Conservation (phyloP, 1,140 invertebrate genomes). For the Anoplophora glabripennis region DNA sequence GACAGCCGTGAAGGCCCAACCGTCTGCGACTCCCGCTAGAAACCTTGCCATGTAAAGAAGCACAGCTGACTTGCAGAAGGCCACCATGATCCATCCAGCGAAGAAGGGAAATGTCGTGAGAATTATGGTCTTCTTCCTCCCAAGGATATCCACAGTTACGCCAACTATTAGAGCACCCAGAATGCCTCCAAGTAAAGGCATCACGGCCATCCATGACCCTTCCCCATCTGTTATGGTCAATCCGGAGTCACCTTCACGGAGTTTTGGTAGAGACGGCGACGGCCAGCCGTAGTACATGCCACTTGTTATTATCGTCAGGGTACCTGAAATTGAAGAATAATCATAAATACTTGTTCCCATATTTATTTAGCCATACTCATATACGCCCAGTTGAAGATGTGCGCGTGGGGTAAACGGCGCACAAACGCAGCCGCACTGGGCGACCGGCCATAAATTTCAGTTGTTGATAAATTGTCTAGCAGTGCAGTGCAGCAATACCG, state of each 20-base stretch:
- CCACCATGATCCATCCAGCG: slow-evolving; percentile 65
- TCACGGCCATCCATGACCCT: slow-evolving; percentile 61
- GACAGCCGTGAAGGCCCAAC: slow-evolving; percentile 62
- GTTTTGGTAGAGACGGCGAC: slow-evolving; percentile 36
- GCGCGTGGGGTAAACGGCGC: too few species aligned
- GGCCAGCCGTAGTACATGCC: slow-evolving; percentile 45
- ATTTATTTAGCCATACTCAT: too few species aligned
- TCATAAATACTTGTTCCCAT: not conserved
- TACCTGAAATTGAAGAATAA: slow-evolving; percentile 34
- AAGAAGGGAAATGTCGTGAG: slow-evolving; percentile 60
- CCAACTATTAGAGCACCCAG: slow-evolving; percentile 50
- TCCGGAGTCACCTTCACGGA: slow-evolving; percentile 26
- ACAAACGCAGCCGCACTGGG: too few species aligned
- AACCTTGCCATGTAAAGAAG: slow-evolving; percentile 55
- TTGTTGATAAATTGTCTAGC: too few species aligned
- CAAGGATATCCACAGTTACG: slow-evolving; percentile 54
- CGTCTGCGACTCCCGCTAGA: slow-evolving; percentile 64
- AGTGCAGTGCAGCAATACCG: too few species aligned
- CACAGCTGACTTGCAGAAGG: slow-evolving; percentile 51
- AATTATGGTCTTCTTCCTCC: slow-evolving; percentile 67
- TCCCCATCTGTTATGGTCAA: slow-evolving; percentile 56
- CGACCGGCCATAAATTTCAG: too few species aligned
- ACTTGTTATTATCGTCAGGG: slow-evolving; percentile 38
- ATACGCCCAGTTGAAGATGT: too few species aligned
- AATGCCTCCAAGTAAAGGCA: slow-evolving; percentile 50